Conservation (phyloP, 2,888 invertebrate genomes). For the Sceliomorpha sp. region DNA sequence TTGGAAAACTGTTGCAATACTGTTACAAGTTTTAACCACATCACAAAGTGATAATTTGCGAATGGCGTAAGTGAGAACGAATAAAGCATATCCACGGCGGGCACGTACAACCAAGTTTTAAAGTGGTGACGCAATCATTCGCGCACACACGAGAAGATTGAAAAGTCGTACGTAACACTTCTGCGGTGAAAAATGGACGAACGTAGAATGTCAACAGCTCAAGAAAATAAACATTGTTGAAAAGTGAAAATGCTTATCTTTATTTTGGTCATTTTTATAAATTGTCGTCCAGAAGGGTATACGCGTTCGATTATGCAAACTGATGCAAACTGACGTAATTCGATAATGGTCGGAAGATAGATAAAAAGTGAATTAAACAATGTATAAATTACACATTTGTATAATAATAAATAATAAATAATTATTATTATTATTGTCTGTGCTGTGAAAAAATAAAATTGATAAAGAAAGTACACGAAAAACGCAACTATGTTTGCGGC, state of each 20-base stretch:
- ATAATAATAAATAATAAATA: constrained; percentile 12
- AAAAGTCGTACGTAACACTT: constrained; percentile 19
- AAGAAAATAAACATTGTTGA: constrained; percentile 53
- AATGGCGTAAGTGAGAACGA: constrained; percentile 35
- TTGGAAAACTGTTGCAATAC: constrained; percentile 10
- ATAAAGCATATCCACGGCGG: constrained; percentile 69
- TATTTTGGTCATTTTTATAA: constrained; percentile 46
- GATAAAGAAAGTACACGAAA: no score
- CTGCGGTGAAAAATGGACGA: constrained; percentile 34
- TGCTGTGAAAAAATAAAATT: no score
- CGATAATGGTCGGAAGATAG: constrained; percentile 4
- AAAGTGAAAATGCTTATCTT: constrained; percentile 51
- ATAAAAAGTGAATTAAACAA: no score
- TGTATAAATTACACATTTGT: no score
- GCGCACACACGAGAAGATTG: constrained; percentile 22
- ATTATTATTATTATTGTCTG: no score
- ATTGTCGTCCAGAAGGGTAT: not conserved
- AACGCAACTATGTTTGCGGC: no score
- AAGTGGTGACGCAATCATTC: constrained; percentile 43
- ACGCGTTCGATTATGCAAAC: constrained; percentile 6
- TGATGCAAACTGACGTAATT: constrained; percentile 10
- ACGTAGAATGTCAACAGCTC: constrained; percentile 40
- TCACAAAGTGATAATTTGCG: constrained; percentile 16
- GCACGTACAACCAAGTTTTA: constrained; percentile 59
- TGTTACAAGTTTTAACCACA: constrained; percentile 27